Conservation (phyloP, 2,797 vertebrate genomes). For the Ficedula albicollis region DNA sequence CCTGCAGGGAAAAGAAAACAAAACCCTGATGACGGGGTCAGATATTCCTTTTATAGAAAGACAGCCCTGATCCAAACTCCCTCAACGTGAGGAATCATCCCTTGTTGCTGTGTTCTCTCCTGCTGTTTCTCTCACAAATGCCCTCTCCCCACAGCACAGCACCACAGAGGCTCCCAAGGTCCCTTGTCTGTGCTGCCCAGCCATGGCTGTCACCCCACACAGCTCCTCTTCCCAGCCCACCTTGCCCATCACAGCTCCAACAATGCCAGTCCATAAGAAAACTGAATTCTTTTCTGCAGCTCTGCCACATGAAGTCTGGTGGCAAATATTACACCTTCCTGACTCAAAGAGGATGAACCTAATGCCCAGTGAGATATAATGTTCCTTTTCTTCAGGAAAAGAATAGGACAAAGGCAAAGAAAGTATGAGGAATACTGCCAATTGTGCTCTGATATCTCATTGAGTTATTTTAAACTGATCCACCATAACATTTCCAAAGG, state of each 20-base stretch:
- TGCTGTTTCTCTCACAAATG: neutral
- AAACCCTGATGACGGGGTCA: neutral
- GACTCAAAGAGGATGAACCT: neutral
- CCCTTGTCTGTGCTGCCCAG: neutral
- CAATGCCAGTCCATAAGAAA: neutral
- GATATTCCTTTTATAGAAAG: neutral
- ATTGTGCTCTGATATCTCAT: fast-evolving
- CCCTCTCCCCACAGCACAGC: neutral
- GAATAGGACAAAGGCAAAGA: neutral
- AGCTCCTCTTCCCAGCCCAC: neutral
- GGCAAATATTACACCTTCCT: neutral
- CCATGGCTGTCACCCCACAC: neutral
- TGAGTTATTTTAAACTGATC: neutral
- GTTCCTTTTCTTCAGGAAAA: neutral
- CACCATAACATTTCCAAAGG: neutral
- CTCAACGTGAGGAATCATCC: neutral
- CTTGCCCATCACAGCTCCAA: fast-evolving
- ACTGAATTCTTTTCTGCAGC: neutral
- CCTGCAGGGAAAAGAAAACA: neutral
- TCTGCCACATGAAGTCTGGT: neutral
- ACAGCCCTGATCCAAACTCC: neutral
- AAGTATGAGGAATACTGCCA: neutral
- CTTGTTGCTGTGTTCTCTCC: neutral
- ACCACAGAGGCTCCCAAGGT: neutral
- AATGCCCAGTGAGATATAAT: fast-evolving